Percentiles rank a stretch among this genome's conserved stretches.
Evolutionary conservation across 2,797 vertebrate species (phyloP).

Genomic region (Oryzias dopingdopingensis): DNA sequence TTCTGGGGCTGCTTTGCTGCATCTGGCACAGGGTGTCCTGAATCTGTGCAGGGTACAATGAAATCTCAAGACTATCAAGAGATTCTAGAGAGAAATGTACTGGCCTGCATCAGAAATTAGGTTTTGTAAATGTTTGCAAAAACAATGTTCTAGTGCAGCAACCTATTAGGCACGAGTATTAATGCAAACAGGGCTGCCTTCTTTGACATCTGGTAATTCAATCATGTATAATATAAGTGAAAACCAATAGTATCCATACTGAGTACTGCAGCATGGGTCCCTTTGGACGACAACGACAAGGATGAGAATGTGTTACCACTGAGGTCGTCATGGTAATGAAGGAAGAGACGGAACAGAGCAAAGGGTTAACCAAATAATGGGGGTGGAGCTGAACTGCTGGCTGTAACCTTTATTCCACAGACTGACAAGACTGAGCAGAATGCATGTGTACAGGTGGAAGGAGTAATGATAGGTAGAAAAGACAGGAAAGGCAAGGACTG

Average conservation of each 20-base stretch:
- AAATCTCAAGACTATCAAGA: too few species aligned
- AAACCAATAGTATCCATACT: constrained; percentile 54
- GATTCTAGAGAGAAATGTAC: too few species aligned
- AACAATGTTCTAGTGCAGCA: too few species aligned
- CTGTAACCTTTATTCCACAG: constrained; percentile 41
- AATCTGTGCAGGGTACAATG: too few species aligned
- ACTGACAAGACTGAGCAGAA: constrained; percentile 35
- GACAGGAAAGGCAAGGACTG: constrained; percentile 1
- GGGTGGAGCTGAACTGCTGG: constrained; percentile 20
- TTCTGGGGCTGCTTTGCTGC: too few species aligned
- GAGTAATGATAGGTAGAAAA: constrained; percentile 8
- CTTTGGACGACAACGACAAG: constrained; percentile 42
- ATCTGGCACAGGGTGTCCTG: too few species aligned
- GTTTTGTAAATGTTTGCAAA: too few species aligned
- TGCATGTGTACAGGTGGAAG: constrained; percentile 12
- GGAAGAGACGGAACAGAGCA: constrained; percentile 19
- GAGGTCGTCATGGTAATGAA: constrained; percentile 43
- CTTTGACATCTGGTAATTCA: constrained; percentile 58
- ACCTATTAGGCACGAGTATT: too few species aligned
- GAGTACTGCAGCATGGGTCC: constrained; percentile 39
- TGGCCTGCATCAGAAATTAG: too few species aligned
- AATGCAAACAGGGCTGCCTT: constrained; percentile 13
- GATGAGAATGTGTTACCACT: constrained; percentile 32
- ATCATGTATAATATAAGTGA: constrained; percentile 65
- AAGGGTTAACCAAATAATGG: constrained; percentile 29